phyloP scores from a whole-genome alignment of 2,113 vertebrate genomes.

The Chionomys nivalis region DNA sequence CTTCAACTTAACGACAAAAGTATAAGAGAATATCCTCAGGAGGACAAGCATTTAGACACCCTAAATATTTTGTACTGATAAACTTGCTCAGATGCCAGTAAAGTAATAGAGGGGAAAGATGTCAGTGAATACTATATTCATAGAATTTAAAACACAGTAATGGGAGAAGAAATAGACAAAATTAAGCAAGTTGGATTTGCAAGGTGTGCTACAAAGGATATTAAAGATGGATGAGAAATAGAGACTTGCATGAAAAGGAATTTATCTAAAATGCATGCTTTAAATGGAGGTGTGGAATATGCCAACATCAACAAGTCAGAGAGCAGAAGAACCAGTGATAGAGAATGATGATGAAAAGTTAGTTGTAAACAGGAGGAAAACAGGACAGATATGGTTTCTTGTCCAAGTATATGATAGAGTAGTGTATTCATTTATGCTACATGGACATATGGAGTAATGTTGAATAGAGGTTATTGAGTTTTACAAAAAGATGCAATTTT shows the following conservation, averaged over 20 bases:
- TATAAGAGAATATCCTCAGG: not conserved
- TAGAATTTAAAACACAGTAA: not conserved
- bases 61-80: not conserved
- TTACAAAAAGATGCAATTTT: not conserved
- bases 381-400: too few species aligned
- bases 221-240: not conserved
- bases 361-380: not conserved
- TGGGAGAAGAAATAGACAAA: not conserved
- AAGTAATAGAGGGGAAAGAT: not conserved
- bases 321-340: not conserved
- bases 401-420: not conserved
- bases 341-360: not conserved
- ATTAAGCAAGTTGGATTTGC: not conserved
- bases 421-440: fast-evolving
- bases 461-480: not conserved
- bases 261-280: not conserved
- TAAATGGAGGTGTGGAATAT: too few species aligned
- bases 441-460: too few species aligned
- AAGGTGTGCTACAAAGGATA: not conserved
- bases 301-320: not conserved
- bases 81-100: not conserved
- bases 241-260: not conserved
- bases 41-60: too few species aligned
- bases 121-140: not conserved
- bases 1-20: not conserved